Evolutionary conservation across 1,140 invertebrate genomes (phyloP).

Genomic region (Ostrea denselamellosa): DNA sequence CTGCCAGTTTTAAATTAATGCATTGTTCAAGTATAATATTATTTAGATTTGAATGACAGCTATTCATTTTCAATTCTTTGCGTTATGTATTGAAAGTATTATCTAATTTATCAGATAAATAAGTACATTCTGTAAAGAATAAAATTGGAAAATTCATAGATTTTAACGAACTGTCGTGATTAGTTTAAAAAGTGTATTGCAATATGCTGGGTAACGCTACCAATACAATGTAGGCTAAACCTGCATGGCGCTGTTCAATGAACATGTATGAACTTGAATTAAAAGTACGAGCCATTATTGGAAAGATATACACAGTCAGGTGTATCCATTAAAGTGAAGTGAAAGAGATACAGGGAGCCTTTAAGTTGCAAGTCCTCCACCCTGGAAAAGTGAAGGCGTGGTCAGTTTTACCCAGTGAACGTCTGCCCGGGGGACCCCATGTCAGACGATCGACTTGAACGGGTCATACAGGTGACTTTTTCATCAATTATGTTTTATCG

Average conservation of each 20-base stretch:
- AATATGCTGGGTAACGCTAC: background rate
- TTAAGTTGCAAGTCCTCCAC: background rate
- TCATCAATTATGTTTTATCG: background rate
- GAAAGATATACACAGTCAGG: slow-evolving; percentile 7
- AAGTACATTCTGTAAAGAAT: too few species aligned
- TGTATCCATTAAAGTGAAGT: background rate
- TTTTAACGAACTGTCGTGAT: too few species aligned
- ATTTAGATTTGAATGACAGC: too few species aligned
- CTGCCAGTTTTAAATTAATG: too few species aligned
- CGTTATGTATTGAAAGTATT: too few species aligned
- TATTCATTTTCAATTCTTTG: too few species aligned
- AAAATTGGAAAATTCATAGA: too few species aligned
- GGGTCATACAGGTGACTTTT: slow-evolving; percentile 23
- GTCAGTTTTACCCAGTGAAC: background rate
- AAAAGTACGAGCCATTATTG: slow-evolving; percentile 35
- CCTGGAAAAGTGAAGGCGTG: background rate
- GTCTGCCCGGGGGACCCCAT: background rate
- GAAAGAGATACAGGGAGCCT: background rate
- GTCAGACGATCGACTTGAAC: slow-evolving; percentile 33
- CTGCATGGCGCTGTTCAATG: background rate
- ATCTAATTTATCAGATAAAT: too few species aligned
- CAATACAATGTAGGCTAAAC: too few species aligned
- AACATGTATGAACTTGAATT: slow-evolving; percentile 17
- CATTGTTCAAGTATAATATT: too few species aligned
- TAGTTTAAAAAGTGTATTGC: background rate